A percentile compares a stretch with the other conserved stretches of the same genome.
These are phyloP conservation scores for Anhinga anhinga DNA, from an alignment of 2,113 vertebrate species.

Conservation along the genomic window DNA sequence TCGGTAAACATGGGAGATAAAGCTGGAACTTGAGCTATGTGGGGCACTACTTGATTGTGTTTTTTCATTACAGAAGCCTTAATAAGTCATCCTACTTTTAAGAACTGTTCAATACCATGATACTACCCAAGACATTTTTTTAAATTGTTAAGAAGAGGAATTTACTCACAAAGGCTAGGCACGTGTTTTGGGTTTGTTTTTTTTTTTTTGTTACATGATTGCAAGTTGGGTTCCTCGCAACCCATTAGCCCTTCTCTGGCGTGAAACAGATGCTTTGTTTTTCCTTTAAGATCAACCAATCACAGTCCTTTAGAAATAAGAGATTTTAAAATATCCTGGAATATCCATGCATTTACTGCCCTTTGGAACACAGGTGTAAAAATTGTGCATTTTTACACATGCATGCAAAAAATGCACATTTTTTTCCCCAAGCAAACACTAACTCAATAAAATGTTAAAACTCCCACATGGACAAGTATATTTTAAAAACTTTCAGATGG, in stretches of 20 bases:
- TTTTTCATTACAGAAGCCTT: neutral
- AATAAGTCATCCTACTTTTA: neutral
- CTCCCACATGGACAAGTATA: neutral
- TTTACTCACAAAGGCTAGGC: neutral
- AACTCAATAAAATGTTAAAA: neutral
- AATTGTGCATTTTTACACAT: neutral
- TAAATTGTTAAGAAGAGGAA: neutral
- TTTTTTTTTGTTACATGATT: neutral
- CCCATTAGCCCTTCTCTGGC: neutral
- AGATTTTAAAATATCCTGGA: neutral
- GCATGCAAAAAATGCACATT: neutral
- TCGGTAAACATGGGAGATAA: neutral
- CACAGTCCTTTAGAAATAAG: neutral
- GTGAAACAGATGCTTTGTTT: neutral
- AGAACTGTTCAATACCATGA: neutral
- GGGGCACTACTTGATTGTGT: neutral
- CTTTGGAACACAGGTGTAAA: neutral
- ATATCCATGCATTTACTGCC: neutral
- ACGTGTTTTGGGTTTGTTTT: neutral
- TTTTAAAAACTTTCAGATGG: neutral
- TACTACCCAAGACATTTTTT: neutral
- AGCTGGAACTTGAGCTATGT: slow-evolving; percentile 12
- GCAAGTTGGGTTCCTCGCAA: neutral
- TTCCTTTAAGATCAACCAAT: neutral
- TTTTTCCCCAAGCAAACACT: neutral